A percentile compares a stretch with the other conserved stretches of the same genome.
Conservation (phyloP, 2,888 invertebrate species). For the Hyposoter didymator region DNA sequence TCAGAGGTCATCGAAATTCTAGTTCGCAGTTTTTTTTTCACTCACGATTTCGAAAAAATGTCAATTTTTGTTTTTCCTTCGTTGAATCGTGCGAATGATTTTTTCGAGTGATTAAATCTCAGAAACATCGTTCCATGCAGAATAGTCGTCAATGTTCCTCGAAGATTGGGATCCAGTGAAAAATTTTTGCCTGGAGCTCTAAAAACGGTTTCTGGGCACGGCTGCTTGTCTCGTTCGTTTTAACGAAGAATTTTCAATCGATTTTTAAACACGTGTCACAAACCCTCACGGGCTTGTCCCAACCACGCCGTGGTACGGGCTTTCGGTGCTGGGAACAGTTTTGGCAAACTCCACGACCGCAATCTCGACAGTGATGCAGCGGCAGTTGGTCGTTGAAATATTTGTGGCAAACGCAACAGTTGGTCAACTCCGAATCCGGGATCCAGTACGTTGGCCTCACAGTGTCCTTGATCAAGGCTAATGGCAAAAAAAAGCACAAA, state of each 20-base stretch:
- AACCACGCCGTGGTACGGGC: slow-evolving; percentile 91
- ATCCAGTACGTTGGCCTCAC: slow-evolving; percentile 93
- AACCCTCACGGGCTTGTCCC: slow-evolving; percentile 90
- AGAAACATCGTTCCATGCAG: not conserved
- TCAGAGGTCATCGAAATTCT: not conserved
- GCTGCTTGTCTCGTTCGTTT: not conserved
- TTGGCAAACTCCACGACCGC: slow-evolving; percentile 93
- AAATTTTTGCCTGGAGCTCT: not conserved
- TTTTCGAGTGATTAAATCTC: not conserved
- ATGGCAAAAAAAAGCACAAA: not conserved
- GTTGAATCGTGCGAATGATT: not conserved
- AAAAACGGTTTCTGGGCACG: not conserved
- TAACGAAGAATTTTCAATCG: slow-evolving; percentile 65
- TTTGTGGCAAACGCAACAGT: slow-evolving; percentile 88
- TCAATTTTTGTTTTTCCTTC: not conserved
- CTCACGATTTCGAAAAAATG: not conserved
- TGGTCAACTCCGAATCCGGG: slow-evolving; percentile 89
- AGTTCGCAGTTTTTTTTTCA: not conserved
- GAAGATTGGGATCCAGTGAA: not conserved
- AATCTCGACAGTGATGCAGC: slow-evolving; percentile 87
- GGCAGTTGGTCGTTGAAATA: slow-evolving; percentile 84
- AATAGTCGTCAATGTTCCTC: not conserved
- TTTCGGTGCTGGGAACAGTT: slow-evolving; percentile 88
- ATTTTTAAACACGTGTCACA: slow-evolving; percentile 88
- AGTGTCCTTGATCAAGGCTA: slow-evolving; percentile 89